A percentile compares a stretch with the other conserved stretches of the same genome.
phyloP scores from a whole-genome alignment of 2,797 vertebrate species.

The Peromyscus nudipes region DNA sequence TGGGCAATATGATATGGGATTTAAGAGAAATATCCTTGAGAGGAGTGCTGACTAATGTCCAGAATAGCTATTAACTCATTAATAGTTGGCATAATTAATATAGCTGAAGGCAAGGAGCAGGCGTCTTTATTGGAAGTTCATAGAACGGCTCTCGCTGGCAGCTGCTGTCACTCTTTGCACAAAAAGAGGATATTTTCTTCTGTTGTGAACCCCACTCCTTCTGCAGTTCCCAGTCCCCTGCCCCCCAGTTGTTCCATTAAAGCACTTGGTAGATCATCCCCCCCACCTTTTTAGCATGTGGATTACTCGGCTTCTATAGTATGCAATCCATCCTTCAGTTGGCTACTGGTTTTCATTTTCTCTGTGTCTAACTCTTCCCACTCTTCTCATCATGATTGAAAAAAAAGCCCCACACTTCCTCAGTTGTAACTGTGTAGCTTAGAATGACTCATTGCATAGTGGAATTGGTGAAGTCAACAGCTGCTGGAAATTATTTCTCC shows the following conservation, averaged over 20 bases:
- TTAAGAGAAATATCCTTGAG: slow-evolving; percentile 50
- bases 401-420: not conserved
- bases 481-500: slow-evolving; percentile 76
- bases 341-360: slow-evolving; percentile 21
- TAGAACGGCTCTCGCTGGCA: slow-evolving; percentile 3
- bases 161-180: slow-evolving; percentile 7
- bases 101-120: not conserved
- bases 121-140: not conserved
- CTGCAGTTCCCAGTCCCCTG: slow-evolving; percentile 49
- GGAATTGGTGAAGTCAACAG: slow-evolving; percentile 75
- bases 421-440: slow-evolving; percentile 54
- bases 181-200: not conserved
- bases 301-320: not conserved
- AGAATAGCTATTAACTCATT: slow-evolving; percentile 47
- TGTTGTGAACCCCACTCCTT: not conserved
- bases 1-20: slow-evolving; percentile 19
- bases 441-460: slow-evolving; percentile 68
- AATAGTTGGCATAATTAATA: slow-evolving; percentile 51
- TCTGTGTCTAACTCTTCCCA: slow-evolving; percentile 29
- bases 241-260: slow-evolving; percentile 37
- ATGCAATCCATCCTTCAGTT: slow-evolving; percentile 1
- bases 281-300: not conserved
- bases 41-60: slow-evolving; percentile 50
- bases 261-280: not conserved
- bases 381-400: not conserved